A percentile compares a stretch with the other conserved stretches of the same genome.
These are phyloP conservation scores for Phrixothrix hirtus DNA, from an alignment of 2,888 invertebrate species.

Conservation along the genomic window DNA sequence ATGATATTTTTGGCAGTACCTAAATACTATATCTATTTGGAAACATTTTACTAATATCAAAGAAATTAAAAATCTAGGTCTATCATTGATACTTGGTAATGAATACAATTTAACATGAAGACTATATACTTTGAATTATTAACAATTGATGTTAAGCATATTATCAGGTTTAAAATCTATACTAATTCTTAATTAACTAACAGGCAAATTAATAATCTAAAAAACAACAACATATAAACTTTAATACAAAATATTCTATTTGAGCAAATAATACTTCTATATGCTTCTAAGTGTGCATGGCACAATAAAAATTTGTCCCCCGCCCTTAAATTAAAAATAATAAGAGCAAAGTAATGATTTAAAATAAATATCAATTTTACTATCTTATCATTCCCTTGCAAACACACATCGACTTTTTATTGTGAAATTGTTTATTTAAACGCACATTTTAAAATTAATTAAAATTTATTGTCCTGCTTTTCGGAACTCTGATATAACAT, in stretches of 20 bases:
- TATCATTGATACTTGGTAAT: constrained; percentile 7
- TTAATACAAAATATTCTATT: too few relatives aligned
- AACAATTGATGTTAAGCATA: constrained; percentile 30
- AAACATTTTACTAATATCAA: constrained; percentile 12
- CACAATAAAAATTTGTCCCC: not conserved
- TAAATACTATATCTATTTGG: constrained; percentile 15
- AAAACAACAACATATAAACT: too few relatives aligned
- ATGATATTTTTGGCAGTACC: constrained; percentile 24
- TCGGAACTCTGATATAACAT: too few relatives aligned
- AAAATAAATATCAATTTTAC: not conserved
- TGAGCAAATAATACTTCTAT: not conserved
- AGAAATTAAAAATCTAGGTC: constrained; percentile 11
- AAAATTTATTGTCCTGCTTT: constrained; percentile 5
- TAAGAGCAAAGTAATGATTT: not conserved
- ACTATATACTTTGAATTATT: constrained; percentile 23
- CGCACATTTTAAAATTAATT: constrained; percentile 1
- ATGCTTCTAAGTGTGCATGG: not conserved
- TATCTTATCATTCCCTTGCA: too few relatives aligned
- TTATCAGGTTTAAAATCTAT: constrained; percentile 16
- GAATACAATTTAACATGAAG: constrained; percentile 26
- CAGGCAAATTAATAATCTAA: not conserved
- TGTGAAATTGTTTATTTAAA: too few relatives aligned
- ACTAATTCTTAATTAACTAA: constrained; percentile 1
- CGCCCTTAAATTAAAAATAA: not conserved
- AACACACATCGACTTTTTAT: too few relatives aligned